These are phyloP conservation scores for Enoplosus armatus DNA, from an alignment of 2,797 vertebrate species.

Conservation along the genomic window DNA sequence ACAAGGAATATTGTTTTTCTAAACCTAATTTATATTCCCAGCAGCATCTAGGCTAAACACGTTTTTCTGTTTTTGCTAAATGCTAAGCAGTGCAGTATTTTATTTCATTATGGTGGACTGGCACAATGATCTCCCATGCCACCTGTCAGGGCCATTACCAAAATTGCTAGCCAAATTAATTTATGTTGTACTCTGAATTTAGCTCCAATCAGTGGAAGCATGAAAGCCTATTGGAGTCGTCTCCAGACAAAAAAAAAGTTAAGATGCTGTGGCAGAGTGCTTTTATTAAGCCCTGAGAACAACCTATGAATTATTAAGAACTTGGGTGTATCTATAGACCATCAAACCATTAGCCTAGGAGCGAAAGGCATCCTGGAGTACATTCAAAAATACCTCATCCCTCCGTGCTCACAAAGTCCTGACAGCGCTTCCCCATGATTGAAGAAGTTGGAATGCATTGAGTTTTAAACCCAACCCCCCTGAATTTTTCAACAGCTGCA, in stretches of 20 bases:
- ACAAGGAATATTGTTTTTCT: conserved; percentile 31
- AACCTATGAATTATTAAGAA: conserved; percentile 84
- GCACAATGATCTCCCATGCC: conserved; percentile 24
- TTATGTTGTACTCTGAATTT: conserved; percentile 44
- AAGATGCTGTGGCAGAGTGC: conserved; percentile 62
- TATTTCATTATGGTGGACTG: conserved; percentile 37
- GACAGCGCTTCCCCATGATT: conserved; percentile 72
- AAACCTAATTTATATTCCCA: conserved; percentile 33
- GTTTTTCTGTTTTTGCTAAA: conserved; percentile 18
- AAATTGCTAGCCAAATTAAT: conserved; percentile 59
- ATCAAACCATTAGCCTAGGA: conserved; percentile 84
- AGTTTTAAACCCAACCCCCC: conserved; percentile 63
- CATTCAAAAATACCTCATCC: conserved; percentile 71
- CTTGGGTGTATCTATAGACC: conserved; percentile 80
- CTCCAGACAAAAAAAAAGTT: conserved; percentile 42
- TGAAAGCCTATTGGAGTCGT: conserved; percentile 31
- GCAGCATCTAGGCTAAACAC: neutral
- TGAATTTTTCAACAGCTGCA: conserved; percentile 80
- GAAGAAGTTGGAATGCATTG: conserved; percentile 66
- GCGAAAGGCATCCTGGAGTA: conserved; percentile 68
- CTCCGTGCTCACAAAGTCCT: conserved; percentile 54
- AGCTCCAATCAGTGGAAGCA: conserved; percentile 31
- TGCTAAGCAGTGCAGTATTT: conserved; percentile 22
- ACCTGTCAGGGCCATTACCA: conserved; percentile 51
- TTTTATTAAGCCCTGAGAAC: conserved; percentile 78